These are phyloP conservation scores for Melanotaenia nigrans DNA, from an alignment of 2,797 vertebrate species.

Conservation along the genomic window DNA sequence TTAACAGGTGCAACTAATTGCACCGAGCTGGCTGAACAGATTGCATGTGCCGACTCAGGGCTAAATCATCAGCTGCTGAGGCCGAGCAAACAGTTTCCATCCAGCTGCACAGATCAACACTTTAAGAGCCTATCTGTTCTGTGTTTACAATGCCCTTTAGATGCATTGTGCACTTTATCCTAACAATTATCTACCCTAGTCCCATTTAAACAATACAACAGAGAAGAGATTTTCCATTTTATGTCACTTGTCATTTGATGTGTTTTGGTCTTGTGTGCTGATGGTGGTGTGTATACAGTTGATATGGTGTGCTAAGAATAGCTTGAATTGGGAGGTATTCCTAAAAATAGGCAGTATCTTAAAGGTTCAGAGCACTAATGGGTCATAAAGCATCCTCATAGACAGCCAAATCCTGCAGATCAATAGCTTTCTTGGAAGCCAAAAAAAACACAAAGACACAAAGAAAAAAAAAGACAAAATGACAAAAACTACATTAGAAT, in stretches of 20 bases:
- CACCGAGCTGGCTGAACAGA: not conserved
- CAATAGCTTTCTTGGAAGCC: not conserved
- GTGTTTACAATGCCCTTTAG: not conserved
- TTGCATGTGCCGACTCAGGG: not conserved
- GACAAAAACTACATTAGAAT: not conserved
- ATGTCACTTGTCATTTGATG: fast-evolving
- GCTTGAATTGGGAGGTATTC: no score
- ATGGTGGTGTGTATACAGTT: not conserved
- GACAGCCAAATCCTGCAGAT: not conserved
- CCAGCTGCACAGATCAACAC: not conserved
- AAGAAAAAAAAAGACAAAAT: not conserved
- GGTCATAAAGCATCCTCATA: not conserved
- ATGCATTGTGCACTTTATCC: not conserved
- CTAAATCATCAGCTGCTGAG: not conserved
- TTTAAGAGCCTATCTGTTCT: not conserved
- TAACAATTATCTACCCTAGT: not conserved
- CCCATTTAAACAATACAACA: conserved; percentile 4
- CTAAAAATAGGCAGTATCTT: not conserved
- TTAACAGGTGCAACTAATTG: conserved; percentile 3
- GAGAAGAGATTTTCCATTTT: conserved; percentile 1
- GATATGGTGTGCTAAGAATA: no score
- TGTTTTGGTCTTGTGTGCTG: not conserved
- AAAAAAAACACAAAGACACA: not conserved
- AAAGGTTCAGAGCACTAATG: not conserved
- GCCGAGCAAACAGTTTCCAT: not conserved